A percentile compares a stretch with the other conserved stretches of the same genome.
Conservation (phyloP, 2,797 vertebrate species). For the Anguilla megastoma region DNA sequence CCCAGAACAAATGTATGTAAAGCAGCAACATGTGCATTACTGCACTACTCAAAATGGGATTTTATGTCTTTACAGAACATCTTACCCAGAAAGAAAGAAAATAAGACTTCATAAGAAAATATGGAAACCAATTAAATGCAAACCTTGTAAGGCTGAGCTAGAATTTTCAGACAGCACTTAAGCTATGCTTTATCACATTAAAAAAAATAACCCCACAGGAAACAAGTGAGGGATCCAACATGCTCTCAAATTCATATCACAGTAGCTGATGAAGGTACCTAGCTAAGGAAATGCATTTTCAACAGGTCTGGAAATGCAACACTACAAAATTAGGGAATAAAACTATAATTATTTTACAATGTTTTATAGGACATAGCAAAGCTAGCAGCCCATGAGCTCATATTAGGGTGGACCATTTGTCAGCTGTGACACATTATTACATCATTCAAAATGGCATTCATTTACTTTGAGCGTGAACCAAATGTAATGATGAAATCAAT, state of each 20-base stretch:
- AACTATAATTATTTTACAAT: background rate
- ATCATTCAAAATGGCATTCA: background rate
- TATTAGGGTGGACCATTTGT: background rate
- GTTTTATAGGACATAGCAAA: background rate
- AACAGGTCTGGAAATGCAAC: background rate
- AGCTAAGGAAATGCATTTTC: background rate
- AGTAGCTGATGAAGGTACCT: background rate
- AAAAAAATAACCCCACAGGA: background rate
- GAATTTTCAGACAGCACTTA: no score
- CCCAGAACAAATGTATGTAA: no score
- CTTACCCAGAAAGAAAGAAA: no score
- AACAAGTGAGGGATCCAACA: background rate
- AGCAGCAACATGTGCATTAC: no score
- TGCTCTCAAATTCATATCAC: background rate
- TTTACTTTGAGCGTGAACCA: background rate
- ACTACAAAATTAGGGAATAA: background rate
- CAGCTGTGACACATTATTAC: background rate
- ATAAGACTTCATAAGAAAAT: no score
- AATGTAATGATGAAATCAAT: background rate
- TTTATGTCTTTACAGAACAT: no score
- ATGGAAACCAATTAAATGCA: no score
- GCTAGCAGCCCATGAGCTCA: background rate
- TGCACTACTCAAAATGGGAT: no score
- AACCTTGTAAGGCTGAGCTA: no score
- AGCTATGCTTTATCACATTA: background rate